Conservation (phyloP, 2,113 vertebrate genomes). For the Pseudonaja textilis region DNA sequence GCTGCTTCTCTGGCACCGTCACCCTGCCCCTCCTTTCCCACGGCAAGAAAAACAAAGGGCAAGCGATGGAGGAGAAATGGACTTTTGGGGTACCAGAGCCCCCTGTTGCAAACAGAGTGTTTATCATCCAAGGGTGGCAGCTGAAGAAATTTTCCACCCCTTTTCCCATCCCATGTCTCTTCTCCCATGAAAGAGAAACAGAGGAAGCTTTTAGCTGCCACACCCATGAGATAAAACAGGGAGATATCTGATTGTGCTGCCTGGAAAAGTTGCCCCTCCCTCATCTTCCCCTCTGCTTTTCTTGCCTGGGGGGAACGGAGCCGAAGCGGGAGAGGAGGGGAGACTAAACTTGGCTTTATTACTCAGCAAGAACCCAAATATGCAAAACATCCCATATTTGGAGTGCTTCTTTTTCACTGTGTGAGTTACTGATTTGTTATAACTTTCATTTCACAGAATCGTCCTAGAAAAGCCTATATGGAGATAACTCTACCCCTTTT, state of each 20-base stretch:
- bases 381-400: neutral
- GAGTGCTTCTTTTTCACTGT: neutral
- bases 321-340: neutral
- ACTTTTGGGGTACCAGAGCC: neutral
- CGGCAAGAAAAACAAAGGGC: neutral
- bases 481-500: neutral
- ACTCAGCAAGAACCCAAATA: neutral
- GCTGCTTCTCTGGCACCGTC: neutral
- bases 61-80: neutral
- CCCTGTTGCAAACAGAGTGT: neutral
- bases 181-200: neutral
- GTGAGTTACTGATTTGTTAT: neutral
- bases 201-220: neutral
- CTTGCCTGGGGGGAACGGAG: neutral
- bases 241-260: neutral
- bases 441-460: constrained; percentile 1
- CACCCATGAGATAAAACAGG: neutral
- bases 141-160: neutral
- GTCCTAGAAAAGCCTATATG: neutral
- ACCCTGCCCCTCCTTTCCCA: neutral
- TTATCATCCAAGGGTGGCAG: neutral
- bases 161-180: neutral
- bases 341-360: neutral
- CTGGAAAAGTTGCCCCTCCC: neutral
- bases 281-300: neutral